Evolutionary conservation across 1,140 invertebrate genomes (phyloP).

Genomic region (Atta colombica): DNA sequence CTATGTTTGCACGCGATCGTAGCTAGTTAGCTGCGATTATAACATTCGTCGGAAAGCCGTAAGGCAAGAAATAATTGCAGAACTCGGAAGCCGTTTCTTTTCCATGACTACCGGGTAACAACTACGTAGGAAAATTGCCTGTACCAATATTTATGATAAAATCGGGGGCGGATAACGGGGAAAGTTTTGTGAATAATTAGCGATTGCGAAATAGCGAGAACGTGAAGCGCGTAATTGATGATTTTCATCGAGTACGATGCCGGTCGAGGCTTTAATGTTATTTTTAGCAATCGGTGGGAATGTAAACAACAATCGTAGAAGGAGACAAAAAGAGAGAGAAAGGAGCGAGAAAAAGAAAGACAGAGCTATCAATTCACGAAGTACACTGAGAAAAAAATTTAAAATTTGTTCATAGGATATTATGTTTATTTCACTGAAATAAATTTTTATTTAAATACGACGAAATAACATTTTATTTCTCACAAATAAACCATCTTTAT

Average conservation of each 20-base stretch:
- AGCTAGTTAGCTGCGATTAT: not conserved
- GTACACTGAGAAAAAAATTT: no score
- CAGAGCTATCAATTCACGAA: not conserved
- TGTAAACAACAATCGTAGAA: not conserved
- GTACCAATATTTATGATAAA: constrained; percentile 71
- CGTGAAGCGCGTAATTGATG: constrained; percentile 46
- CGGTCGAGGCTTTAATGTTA: not conserved
- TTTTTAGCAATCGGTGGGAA: constrained; percentile 3
- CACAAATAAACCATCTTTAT: no score
- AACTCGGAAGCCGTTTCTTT: constrained; percentile 67
- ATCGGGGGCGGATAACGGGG: constrained; percentile 45
- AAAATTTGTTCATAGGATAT: no score
- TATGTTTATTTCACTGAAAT: no score
- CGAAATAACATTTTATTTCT: no score
- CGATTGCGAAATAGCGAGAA: constrained; percentile 17
- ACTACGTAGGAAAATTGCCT: constrained; percentile 51
- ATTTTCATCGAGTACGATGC: constrained; percentile 33
- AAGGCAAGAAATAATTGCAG: constrained; percentile 68
- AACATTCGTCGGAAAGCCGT: constrained; percentile 3
- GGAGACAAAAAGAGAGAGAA: not conserved
- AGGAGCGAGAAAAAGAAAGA: not conserved
- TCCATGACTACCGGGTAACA: constrained; percentile 47
- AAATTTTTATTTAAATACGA: no score
- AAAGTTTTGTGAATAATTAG: constrained; percentile 66
- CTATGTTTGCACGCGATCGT: constrained; percentile 42